Conservation (phyloP, 2,113 vertebrate species). For the Sylvilagus bachmani region DNA sequence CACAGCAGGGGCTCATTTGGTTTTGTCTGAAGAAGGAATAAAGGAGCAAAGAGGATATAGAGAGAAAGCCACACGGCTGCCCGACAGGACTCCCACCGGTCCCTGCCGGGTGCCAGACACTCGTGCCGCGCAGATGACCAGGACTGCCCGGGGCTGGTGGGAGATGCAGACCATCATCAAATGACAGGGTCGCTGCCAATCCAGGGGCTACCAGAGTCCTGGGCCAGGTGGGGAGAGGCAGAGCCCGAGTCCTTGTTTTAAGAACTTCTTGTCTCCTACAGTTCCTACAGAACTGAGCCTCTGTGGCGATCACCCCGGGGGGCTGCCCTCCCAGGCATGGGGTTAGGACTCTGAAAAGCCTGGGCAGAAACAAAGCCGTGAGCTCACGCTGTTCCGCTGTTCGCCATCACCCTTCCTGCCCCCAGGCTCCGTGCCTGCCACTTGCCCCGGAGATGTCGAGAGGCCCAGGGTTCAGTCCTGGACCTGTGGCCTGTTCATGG, state of each 20-base stretch:
- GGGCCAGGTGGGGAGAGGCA: not conserved
- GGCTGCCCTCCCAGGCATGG: not conserved
- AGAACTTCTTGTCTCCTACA: not conserved
- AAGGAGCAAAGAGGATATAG: constrained; percentile 27
- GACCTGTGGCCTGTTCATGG: not conserved
- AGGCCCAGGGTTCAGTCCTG: not conserved
- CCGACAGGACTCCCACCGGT: not conserved
- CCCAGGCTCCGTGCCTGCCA: not conserved
- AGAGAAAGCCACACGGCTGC: not conserved
- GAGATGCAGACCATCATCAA: not conserved
- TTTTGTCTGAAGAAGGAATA: constrained; percentile 11
- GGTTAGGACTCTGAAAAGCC: not conserved
- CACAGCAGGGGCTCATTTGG: not conserved
- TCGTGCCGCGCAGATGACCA: not conserved
- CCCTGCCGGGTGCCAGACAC: not conserved
- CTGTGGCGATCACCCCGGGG: not conserved
- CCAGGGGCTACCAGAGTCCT: not conserved
- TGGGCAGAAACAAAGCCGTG: not conserved
- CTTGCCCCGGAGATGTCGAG: not conserved
- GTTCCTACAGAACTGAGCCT: constrained; percentile 41
- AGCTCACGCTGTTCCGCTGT: not conserved
- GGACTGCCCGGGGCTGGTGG: fast-evolving
- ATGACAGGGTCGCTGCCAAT: not conserved
- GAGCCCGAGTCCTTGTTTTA: not conserved
- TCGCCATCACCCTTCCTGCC: not conserved